Percentiles rank a stretch among this genome's conserved stretches.
Evolutionary conservation across 2,113 vertebrate species (phyloP).

Genomic region (Antechinus flavipes): DNA sequence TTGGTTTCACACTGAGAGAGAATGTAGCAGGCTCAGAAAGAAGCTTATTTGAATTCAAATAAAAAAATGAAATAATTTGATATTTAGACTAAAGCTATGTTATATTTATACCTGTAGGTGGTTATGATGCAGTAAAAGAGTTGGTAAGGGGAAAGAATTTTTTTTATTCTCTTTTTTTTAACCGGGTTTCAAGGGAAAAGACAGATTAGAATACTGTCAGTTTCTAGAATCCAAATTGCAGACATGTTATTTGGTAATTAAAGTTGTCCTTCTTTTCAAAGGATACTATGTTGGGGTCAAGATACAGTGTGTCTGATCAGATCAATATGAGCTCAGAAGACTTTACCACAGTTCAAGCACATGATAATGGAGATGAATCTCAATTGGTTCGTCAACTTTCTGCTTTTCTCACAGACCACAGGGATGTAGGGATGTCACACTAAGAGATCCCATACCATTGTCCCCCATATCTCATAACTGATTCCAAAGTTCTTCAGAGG

Average conservation of each 20-base stretch:
- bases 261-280: neutral
- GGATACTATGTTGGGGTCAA: neutral
- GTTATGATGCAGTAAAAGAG: neutral
- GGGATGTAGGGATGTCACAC: neutral
- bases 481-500: neutral
- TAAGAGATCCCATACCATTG: neutral
- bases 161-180: neutral
- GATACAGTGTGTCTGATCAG: neutral
- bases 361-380: neutral
- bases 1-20: conserved; percentile 78
- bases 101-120: conserved; percentile 63
- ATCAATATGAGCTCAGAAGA: neutral
- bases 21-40: conserved; percentile 77
- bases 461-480: neutral
- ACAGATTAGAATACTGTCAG: neutral
- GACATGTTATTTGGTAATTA: neutral
- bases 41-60: conserved; percentile 79
- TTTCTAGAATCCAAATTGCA: neutral
- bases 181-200: neutral
- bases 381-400: neutral
- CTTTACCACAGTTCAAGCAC: neutral
- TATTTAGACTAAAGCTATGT: conserved; percentile 71
- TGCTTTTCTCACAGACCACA: neutral
- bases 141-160: neutral
- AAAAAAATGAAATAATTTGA: conserved; percentile 75